Evolutionary conservation across 2,113 vertebrate species (phyloP).

Genomic region (Takifugu flavidus): DNA sequence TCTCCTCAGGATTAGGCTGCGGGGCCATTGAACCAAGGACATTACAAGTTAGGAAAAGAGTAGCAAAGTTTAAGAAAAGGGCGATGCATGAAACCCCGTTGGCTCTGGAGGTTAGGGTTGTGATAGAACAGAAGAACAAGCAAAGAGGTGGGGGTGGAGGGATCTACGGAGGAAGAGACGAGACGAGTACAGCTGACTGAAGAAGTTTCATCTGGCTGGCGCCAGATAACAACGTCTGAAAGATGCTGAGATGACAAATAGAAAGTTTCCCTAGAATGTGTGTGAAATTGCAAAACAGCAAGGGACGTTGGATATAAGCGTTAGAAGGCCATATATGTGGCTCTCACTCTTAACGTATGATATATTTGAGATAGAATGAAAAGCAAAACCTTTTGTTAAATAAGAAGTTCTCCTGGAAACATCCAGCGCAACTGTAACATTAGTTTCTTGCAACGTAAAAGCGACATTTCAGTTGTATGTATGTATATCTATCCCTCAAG

Average conservation of each 20-base stretch:
- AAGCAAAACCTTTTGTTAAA: too few species aligned
- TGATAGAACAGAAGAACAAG: slow-evolving; percentile 14
- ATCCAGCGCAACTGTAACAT: too few species aligned
- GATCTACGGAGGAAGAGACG: neutral
- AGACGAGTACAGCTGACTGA: slow-evolving; percentile 33
- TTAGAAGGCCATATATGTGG: too few species aligned
- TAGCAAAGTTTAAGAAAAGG: slow-evolving; percentile 14
- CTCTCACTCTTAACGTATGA: too few species aligned
- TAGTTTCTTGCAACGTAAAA: too few species aligned
- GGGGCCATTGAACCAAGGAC: slow-evolving; percentile 49
- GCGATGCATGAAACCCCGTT: slow-evolving; percentile 18
- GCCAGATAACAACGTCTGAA: slow-evolving; percentile 27
- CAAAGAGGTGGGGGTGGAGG: slow-evolving; percentile 36
- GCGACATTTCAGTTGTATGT: too few species aligned
- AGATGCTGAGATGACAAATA: slow-evolving; percentile 17
- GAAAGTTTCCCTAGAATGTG: slow-evolving; percentile 15
- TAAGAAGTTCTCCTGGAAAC: too few species aligned
- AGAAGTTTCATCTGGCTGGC: slow-evolving; percentile 33
- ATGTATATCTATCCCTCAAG: too few species aligned
- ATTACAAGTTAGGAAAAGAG: slow-evolving; percentile 36
- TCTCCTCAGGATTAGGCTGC: slow-evolving; percentile 4
- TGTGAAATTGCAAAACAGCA: slow-evolving; percentile 11
- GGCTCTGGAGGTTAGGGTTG: slow-evolving; percentile 32
- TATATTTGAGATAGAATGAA: too few species aligned
- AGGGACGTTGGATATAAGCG: neutral